Percentiles rank a stretch among this genome's conserved stretches.
phyloP scores from a whole-genome alignment of 2,888 invertebrate species.

The Desoria tigrina region DNA sequence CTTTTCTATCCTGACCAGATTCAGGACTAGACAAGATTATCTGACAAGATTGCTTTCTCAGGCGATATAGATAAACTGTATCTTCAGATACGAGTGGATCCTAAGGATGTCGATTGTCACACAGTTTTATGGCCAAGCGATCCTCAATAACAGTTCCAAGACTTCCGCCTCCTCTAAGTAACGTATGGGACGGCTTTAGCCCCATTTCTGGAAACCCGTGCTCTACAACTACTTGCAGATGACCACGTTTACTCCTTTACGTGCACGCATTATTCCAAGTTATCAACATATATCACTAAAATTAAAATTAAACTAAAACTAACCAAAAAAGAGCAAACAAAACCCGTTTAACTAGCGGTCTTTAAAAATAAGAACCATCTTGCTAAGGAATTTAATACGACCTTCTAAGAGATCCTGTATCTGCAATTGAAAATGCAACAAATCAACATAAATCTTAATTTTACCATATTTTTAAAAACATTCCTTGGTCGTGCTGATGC shows the following conservation, averaged over 20 bases:
- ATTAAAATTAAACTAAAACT: too few relatives aligned
- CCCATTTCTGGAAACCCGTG: conserved; percentile 42
- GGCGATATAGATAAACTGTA: conserved; percentile 57
- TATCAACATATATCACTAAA: too few relatives aligned
- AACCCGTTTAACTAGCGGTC: conserved; percentile 7
- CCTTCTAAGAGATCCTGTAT: too few relatives aligned
- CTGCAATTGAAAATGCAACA: too few relatives aligned
- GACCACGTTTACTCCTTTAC: conserved; percentile 44
- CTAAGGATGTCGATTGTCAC: conserved; percentile 54
- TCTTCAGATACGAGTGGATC: conserved; percentile 54
- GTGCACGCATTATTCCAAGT: conserved; percentile 19
- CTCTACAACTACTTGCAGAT: conserved; percentile 51
- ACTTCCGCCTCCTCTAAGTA: conserved; percentile 50
- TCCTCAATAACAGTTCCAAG: conserved; percentile 38
- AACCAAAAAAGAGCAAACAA: conserved; percentile 26
- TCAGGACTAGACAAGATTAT: too few relatives aligned
- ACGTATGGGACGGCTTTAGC: conserved; percentile 55
- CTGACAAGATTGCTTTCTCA: conserved; percentile 54
- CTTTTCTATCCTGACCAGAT: conserved; percentile 54
- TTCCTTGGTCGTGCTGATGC: too few relatives aligned
- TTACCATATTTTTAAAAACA: too few relatives aligned
- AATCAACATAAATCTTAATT: too few relatives aligned
- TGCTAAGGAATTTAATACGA: too few relatives aligned
- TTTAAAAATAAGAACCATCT: conserved; percentile 10
- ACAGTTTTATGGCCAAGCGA: conserved; percentile 55